phyloP scores from a whole-genome alignment of 2,888 invertebrate species.

The Chydorus sphaericus region DNA sequence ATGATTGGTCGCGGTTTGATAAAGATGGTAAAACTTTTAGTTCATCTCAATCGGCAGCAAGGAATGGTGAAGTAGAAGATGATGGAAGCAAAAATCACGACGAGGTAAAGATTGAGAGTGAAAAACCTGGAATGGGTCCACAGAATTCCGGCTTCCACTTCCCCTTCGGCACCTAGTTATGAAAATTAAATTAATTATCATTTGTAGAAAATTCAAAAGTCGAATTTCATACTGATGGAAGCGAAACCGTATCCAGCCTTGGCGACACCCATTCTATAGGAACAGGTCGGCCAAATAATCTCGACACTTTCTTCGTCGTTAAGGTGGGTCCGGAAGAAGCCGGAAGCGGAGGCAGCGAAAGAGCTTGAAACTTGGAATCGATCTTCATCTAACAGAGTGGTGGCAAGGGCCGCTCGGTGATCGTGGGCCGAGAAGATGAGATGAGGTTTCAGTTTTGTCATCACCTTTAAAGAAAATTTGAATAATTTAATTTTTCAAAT shows the following conservation, averaged over 20 bases:
- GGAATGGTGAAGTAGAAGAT: not conserved
- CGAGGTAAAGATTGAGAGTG: not conserved
- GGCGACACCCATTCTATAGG: constrained; percentile 85
- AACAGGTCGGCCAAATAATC: constrained; percentile 56
- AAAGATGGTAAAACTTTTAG: too few relatives aligned
- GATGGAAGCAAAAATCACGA: not conserved
- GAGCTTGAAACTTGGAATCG: not conserved
- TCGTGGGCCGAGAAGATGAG: constrained; percentile 33
- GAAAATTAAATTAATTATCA: not conserved
- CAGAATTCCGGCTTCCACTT: not conserved
- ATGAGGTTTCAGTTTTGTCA: constrained; percentile 3
- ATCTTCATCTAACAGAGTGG: constrained; percentile 13
- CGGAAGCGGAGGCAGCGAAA: constrained; percentile 38
- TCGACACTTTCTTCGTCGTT: not conserved
- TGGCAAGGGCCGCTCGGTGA: constrained; percentile 26
- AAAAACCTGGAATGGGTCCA: constrained; percentile 5
- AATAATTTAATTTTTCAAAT: not conserved
- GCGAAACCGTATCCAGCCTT: constrained; percentile 77
- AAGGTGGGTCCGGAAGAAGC: not conserved
- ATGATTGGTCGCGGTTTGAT: too few relatives aligned
- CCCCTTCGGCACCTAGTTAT: not conserved
- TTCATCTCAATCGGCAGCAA: too few relatives aligned
- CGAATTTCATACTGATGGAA: not conserved
- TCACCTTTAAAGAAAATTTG: constrained; percentile 30
- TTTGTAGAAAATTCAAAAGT: not conserved